A percentile compares a stretch with the other conserved stretches of the same genome.
phyloP scores from a whole-genome alignment of 2,797 vertebrate genomes.

The Lithobates sylvaticus region DNA sequence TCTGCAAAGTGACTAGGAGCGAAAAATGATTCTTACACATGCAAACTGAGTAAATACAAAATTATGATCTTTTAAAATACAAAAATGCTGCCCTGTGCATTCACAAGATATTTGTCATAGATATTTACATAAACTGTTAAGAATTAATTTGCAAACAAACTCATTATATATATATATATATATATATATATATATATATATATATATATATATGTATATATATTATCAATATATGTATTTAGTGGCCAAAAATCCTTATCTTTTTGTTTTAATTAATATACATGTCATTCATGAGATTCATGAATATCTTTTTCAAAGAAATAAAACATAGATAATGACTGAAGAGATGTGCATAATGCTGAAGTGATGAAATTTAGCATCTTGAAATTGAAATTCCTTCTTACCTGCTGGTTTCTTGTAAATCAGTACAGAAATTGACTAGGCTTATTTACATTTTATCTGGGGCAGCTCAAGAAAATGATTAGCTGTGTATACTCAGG shows the following conservation, averaged over 20 bases:
- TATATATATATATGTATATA: neutral
- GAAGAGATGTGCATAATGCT: slow-evolving; percentile 41
- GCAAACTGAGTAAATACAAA: neutral
- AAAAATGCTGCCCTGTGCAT: too few relatives aligned
- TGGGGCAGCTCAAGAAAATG: slow-evolving; percentile 35
- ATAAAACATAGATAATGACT: neutral
- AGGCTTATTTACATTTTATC: slow-evolving; percentile 43
- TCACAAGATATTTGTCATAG: neutral
- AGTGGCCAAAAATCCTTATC: neutral
- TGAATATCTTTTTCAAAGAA: neutral
- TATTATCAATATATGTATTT: neutral
- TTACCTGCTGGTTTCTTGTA: slow-evolving; percentile 49
- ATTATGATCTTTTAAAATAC: neutral
- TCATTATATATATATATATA: neutral
- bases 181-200: neutral
- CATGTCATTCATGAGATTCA: neutral
- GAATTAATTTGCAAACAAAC: neutral
- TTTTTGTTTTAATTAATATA: neutral
- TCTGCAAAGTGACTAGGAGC: neutral
- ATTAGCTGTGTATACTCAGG: slow-evolving; percentile 29
- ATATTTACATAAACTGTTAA: neutral
- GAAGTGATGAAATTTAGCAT: slow-evolving; percentile 33
- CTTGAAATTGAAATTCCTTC: slow-evolving; percentile 37
- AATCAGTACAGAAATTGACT: slow-evolving; percentile 37
- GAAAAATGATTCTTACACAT: neutral